phyloP scores from a whole-genome alignment of 2,888 invertebrate genomes.

The Hyalella azteca region DNA sequence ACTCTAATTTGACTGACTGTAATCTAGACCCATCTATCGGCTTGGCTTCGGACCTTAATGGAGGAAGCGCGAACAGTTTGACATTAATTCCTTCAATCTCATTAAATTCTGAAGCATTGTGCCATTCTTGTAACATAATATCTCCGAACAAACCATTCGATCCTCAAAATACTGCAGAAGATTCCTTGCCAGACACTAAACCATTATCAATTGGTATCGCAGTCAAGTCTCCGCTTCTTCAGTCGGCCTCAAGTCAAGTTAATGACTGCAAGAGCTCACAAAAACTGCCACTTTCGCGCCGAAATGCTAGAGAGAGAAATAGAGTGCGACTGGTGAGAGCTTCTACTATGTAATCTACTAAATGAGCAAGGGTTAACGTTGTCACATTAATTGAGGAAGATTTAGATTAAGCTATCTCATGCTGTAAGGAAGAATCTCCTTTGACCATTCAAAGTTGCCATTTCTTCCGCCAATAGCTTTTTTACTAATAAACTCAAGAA shows the following conservation, averaged over 20 bases:
- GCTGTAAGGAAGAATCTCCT: too few relatives aligned
- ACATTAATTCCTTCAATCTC: too few relatives aligned
- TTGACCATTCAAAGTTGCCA: too few relatives aligned
- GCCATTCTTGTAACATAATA: too few relatives aligned
- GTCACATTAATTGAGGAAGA: too few relatives aligned
- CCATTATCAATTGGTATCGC: background rate
- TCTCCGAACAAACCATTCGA: background rate
- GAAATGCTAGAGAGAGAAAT: slow-evolving; percentile 92
- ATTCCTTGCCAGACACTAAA: background rate
- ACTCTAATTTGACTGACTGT: background rate
- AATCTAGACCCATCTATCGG: background rate
- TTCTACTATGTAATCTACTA: background rate
- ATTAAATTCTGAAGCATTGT: too few relatives aligned
- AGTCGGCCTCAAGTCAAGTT: background rate
- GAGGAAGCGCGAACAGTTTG: too few relatives aligned
- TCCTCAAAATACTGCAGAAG: background rate
- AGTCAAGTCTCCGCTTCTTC: background rate
- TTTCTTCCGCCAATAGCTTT: too few relatives aligned
- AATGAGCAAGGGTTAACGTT: too few relatives aligned
- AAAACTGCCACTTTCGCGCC: slow-evolving; percentile 76
- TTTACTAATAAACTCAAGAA: too few relatives aligned
- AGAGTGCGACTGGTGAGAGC: slow-evolving; percentile 77
- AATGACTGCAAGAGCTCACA: background rate
- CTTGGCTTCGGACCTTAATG: background rate
- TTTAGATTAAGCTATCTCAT: too few relatives aligned